A percentile compares a stretch with the other conserved stretches of the same genome.
phyloP scores from a whole-genome alignment of 2,888 invertebrate genomes.

The Parasteatoda lunata region DNA sequence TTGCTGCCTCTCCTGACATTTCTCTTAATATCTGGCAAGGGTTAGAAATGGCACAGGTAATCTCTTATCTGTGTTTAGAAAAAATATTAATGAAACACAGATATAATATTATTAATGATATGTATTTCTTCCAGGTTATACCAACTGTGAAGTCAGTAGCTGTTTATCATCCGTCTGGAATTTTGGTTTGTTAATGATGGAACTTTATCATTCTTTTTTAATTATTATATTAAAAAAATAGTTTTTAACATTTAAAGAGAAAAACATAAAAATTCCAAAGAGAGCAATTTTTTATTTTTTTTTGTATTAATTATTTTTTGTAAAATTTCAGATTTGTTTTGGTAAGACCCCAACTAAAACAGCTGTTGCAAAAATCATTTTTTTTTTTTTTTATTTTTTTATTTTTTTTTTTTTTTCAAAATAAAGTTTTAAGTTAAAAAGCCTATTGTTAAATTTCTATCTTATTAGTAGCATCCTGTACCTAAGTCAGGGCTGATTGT shows the following conservation, averaged over 20 bases:
- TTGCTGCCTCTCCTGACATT: slow-evolving; percentile 85
- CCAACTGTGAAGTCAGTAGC: slow-evolving; percentile 76
- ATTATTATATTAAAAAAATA: background rate
- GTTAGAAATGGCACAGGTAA: slow-evolving; percentile 84
- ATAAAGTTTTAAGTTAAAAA: no score
- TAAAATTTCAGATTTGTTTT: background rate
- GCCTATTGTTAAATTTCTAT: no score
- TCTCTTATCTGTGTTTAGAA: background rate
- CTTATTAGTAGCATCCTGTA: no score
- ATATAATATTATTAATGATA: background rate
- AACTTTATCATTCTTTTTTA: background rate
- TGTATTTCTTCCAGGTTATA: slow-evolving; percentile 76
- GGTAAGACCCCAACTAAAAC: no score
- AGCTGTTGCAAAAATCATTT: no score
- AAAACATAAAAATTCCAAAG: background rate
- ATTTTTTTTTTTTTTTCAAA: no score
- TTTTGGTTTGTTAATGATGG: slow-evolving; percentile 25
- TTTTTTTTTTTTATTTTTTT: no score
- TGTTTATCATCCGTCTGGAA: slow-evolving; percentile 71
- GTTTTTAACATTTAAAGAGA: background rate
- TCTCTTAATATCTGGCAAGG: slow-evolving; percentile 89
- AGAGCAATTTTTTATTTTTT: background rate
- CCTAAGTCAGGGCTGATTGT: no score
- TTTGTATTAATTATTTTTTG: background rate
- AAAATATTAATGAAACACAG: background rate